Conservation (phyloP, 92 coral and sea anemone genomes). For the Epizoanthus fatuus region DNA sequence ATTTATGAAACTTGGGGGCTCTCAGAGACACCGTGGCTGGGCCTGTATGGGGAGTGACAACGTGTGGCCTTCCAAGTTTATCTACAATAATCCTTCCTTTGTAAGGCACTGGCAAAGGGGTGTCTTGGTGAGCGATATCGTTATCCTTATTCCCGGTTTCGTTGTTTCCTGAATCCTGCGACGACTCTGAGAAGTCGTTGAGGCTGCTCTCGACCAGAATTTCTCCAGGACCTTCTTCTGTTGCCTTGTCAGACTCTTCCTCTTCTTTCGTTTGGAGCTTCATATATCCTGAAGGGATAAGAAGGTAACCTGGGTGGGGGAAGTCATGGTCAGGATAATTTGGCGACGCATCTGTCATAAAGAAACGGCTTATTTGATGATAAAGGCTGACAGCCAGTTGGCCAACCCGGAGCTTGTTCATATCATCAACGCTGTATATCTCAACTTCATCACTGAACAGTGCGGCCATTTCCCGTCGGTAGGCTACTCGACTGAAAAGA, state of each 20-base stretch:
- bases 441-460: constrained; percentile 25
- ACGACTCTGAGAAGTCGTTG: constrained; percentile 21
- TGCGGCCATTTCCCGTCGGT: constrained; percentile 34
- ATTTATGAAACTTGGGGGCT: constrained; percentile 38
- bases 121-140: background rate
- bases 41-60: constrained; percentile 44
- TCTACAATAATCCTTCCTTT: constrained; percentile 19
- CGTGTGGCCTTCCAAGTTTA: constrained; percentile 43
- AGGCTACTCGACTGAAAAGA: constrained; percentile 41
- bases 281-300: constrained; percentile 61
- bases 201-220: constrained; percentile 16
- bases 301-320: constrained; percentile 58
- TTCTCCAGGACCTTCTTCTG: constrained; percentile 34
- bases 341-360: constrained; percentile 52
- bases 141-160: background rate
- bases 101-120: background rate
- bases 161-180: background rate
- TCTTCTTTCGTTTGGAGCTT: constrained; percentile 5
- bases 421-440: constrained; percentile 26
- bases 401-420: constrained; percentile 52
- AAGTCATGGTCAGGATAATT: constrained; percentile 55
- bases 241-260: constrained; percentile 5
- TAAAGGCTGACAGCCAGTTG: constrained; percentile 45
- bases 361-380: constrained; percentile 45
- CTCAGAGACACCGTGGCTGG: constrained; percentile 39